Percentiles rank a stretch among this genome's conserved stretches.
Evolutionary conservation across 2,888 invertebrate genomes (phyloP).

Genomic region (Ophonus ardosiacus): DNA sequence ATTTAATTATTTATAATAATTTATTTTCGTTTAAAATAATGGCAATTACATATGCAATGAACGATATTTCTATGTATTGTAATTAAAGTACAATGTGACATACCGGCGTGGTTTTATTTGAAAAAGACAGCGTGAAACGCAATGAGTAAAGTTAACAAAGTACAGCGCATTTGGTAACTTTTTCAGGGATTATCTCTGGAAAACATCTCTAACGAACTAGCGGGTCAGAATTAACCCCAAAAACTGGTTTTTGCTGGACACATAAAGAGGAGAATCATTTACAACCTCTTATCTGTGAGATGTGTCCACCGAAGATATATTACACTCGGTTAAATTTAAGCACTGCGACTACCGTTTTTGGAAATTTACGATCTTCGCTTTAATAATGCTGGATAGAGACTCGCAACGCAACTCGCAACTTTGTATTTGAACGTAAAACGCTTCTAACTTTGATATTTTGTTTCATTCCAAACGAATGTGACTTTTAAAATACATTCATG

Average conservation of each 20-base stretch:
- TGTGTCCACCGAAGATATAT: slow-evolving; percentile 64
- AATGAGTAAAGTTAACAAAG: slow-evolving; percentile 25
- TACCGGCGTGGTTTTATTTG: background rate
- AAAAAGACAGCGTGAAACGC: background rate
- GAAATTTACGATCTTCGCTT: slow-evolving; percentile 63
- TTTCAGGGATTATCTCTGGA: slow-evolving; percentile 57
- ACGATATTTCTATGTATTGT: no score
- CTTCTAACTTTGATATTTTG: slow-evolving; percentile 56
- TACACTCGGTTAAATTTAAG: slow-evolving; percentile 63
- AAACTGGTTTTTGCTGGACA: slow-evolving; percentile 64
- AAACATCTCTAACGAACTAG: slow-evolving; percentile 63
- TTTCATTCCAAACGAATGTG: slow-evolving; percentile 42
- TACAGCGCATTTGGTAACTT: slow-evolving; percentile 44
- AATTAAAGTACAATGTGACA: no score
- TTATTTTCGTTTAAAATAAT: no score
- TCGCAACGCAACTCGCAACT: slow-evolving; percentile 47
- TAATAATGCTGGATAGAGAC: slow-evolving; percentile 58
- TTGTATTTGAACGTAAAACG: slow-evolving; percentile 58
- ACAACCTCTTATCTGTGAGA: slow-evolving; percentile 63
- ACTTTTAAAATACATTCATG: slow-evolving; percentile 40
- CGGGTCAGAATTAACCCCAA: slow-evolving; percentile 61
- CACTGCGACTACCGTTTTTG: slow-evolving; percentile 63
- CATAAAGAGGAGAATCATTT: slow-evolving; percentile 63
- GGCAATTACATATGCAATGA: no score
- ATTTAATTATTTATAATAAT: no score